Evolutionary conservation across 2,113 vertebrate genomes (phyloP), one percentile per base, ranked within the genome.

Genomic region (Spermophilus dauricus): DNA sequence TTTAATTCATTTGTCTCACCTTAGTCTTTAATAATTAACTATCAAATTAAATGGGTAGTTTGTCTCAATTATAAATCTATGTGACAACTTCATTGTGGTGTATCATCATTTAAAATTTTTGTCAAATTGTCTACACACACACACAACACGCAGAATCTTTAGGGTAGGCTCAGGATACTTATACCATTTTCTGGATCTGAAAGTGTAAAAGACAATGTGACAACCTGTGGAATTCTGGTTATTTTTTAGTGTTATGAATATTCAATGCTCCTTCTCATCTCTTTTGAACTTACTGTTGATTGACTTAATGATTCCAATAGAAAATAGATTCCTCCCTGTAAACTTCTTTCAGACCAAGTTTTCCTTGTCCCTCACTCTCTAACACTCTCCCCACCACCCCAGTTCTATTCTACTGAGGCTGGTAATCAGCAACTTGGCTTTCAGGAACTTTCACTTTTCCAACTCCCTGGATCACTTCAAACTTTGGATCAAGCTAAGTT

Each of bases 51-150:
- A 69, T n/a, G 61, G 58, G 39, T 39, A 45, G 5, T 58, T 96
- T 97, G 2, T 76, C 28, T 88, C 56, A 58, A 58, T 58, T 95
- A 95, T 67, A 81, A 86, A 63, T 91, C 58, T 18, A 45, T 45
- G 14, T 89, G 42, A 37, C 24, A 69, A 32, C 16, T 86, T 91
- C 26, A 61, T 42, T 89, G 51, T 84, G 7, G 20, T 78, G 13
- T 83, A 45, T 88, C 26, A 61, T 69, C 83, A 63, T 69, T 86
- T 85, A 81, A 18, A 20, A 61, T 63, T 80, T 45, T 91, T 72
- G 37, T n/a, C 37, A 67, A 9, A 75, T 2, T 3, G 45, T 77
- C 81, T 73, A 30, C 8, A 37, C 39, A 69, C 42, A 26, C 5
- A 37, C 80, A 42, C 17, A 14, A 75, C 2, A 51, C 2, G 70